Evolutionary conservation across 2,888 invertebrate genomes (phyloP).

Genomic region (Dryadula phaetusa): DNA sequence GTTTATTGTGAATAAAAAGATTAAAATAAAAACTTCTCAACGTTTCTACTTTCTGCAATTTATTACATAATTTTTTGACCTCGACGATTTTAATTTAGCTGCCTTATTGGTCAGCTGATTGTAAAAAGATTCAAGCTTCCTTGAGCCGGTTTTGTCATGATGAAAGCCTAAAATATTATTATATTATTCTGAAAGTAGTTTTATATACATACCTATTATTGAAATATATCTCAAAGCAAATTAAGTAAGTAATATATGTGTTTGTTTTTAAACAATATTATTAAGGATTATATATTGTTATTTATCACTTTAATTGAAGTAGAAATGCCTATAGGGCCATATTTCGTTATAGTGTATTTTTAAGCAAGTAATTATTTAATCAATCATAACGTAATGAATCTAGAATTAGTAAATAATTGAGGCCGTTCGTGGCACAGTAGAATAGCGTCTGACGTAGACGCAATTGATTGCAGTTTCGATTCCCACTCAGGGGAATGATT

Average conservation of each 20-base stretch:
- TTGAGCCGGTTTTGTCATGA: constrained; percentile 16
- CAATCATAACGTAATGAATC: too few relatives aligned
- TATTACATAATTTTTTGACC: constrained; percentile 1
- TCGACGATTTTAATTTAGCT: constrained; percentile 43
- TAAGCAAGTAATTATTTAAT: too few relatives aligned
- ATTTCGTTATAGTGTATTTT: too few relatives aligned
- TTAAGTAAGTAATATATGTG: too few relatives aligned
- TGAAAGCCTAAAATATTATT: not conserved
- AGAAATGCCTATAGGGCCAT: not conserved
- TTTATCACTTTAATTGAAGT: not conserved
- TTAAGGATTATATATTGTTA: too few relatives aligned
- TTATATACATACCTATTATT: not conserved
- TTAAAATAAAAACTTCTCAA: not conserved
- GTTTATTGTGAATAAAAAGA: constrained; percentile 13
- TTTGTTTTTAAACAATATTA: too few relatives aligned
- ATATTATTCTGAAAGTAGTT: not conserved
- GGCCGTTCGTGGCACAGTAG: too few relatives aligned
- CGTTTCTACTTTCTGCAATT: not conserved
- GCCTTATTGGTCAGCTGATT: constrained; percentile 20
- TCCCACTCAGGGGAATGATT: too few relatives aligned
- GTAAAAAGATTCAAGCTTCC: constrained; percentile 21
- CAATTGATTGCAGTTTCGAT: too few relatives aligned
- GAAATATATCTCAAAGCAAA: not conserved
- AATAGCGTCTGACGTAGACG: too few relatives aligned
- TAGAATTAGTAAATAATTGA: too few relatives aligned